Conservation (phyloP, 2,888 invertebrate genomes). For the Tetragonisca angustula region DNA sequence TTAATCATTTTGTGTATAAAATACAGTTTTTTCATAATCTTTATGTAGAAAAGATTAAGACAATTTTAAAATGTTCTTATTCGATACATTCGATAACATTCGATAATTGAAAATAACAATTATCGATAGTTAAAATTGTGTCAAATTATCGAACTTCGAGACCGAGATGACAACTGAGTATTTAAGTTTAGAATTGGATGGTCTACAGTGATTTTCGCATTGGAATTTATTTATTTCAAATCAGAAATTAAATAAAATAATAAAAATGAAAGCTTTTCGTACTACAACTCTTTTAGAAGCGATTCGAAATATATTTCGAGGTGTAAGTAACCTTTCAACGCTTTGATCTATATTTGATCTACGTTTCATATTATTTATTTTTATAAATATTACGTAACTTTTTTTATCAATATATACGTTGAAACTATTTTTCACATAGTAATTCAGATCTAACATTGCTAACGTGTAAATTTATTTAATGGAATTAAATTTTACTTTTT, state of each 20-base stretch:
- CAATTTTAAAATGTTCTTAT: background rate
- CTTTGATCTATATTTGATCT: background rate
- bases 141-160: slow-evolving; percentile 16
- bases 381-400: slow-evolving; percentile 16
- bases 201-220: background rate
- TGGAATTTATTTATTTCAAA: slow-evolving; percentile 3
- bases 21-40: background rate
- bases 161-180: background rate
- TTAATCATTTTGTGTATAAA: background rate
- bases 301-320: slow-evolving; percentile 60
- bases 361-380: slow-evolving; percentile 9
- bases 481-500: background rate
- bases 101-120: background rate
- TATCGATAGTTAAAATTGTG: slow-evolving; percentile 4
- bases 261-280: slow-evolving; percentile 59
- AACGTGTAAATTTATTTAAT: background rate
- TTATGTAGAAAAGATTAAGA: background rate
- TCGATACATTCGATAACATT: background rate
- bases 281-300: slow-evolving; percentile 50
- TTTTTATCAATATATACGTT: background rate
- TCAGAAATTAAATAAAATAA: background rate
- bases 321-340: slow-evolving; percentile 69
- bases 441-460: background rate
- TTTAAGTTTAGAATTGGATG: background rate
- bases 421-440: background rate